These are phyloP conservation scores for Theodoxus fluviatilis DNA, from an alignment of 2,888 invertebrate genomes.

Conservation along the genomic window DNA sequence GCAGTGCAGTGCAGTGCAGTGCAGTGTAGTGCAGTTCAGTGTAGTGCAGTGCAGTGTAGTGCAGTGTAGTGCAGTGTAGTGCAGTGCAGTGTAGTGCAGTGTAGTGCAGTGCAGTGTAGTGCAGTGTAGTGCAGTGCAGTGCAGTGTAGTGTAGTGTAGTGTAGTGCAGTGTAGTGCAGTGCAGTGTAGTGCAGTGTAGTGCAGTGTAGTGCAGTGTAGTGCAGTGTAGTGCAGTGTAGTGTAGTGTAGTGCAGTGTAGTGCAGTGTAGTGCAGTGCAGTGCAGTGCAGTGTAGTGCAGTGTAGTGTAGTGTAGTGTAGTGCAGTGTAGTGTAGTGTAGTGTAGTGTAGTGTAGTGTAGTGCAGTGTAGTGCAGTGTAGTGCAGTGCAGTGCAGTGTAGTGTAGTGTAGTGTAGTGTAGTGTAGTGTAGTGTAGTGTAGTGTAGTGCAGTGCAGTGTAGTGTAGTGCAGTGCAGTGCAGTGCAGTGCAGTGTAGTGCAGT, in stretches of 20 bases:
- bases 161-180: not conserved
- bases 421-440: constrained; percentile 27
- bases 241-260: constrained; percentile 27
- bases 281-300: constrained; percentile 28
- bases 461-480: constrained; percentile 28
- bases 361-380: constrained; percentile 19
- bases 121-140: constrained; percentile 21
- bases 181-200: constrained; percentile 7
- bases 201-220: constrained; percentile 22
- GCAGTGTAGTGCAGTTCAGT: not conserved
- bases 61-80: constrained; percentile 5
- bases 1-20: constrained; percentile 20
- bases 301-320: constrained; percentile 22
- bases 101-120: constrained; percentile 24
- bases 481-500: constrained; percentile 28
- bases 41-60: constrained; percentile 6
- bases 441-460: constrained; percentile 24
- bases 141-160: not conserved
- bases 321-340: constrained; percentile 4
- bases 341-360: constrained; percentile 14
- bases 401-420: constrained; percentile 27
- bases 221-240: constrained; percentile 26
- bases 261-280: constrained; percentile 26
- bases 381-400: constrained; percentile 15
- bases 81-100: constrained; percentile 27